These are phyloP conservation scores for Picathartes gymnocephalus DNA, from an alignment of 2,113 vertebrate genomes.

Conservation along the genomic window DNA sequence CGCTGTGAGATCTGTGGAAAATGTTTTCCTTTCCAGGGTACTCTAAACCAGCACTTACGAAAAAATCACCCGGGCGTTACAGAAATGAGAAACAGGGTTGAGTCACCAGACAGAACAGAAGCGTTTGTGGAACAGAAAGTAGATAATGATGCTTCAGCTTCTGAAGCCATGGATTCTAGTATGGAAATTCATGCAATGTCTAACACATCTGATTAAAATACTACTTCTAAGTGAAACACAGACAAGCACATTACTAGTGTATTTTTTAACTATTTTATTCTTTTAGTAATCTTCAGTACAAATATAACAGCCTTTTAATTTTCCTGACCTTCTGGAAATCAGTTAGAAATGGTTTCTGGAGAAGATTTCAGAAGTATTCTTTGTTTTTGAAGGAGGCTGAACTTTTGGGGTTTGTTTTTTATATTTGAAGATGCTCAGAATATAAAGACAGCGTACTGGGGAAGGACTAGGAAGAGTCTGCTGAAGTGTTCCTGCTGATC, in stretches of 20 bases:
- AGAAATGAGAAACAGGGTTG: constrained; percentile 80
- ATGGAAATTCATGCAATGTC: constrained; percentile 77
- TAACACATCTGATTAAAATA: constrained; percentile 71
- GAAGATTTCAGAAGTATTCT: constrained; percentile 50
- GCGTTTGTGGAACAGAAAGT: constrained; percentile 82
- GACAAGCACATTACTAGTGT: constrained; percentile 73
- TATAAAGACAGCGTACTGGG: constrained; percentile 34
- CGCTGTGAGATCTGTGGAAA: constrained; percentile 98
- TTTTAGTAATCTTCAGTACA: constrained; percentile 55
- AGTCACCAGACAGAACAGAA: constrained; percentile 89
- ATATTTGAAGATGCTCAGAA: constrained; percentile 61
- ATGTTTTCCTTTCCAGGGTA: constrained; percentile 99
- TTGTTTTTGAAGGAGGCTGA: constrained; percentile 37
- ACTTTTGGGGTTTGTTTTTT: background rate
- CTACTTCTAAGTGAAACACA: constrained; percentile 31
- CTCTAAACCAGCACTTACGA: constrained; percentile 96
- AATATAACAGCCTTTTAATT: constrained; percentile 56
- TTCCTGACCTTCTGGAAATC: constrained; percentile 58
- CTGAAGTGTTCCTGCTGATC: constrained; percentile 49
- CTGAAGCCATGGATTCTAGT: constrained; percentile 84
- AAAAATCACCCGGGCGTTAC: constrained; percentile 93
- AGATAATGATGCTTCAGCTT: constrained; percentile 76
- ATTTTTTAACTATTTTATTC: constrained; percentile 48
- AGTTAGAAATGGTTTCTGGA: constrained; percentile 56
- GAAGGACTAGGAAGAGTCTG: constrained; percentile 47